Percentiles rank a stretch among this genome's conserved stretches.
Conservation (phyloP, 2,113 vertebrate species). For the Serinus canaria region DNA sequence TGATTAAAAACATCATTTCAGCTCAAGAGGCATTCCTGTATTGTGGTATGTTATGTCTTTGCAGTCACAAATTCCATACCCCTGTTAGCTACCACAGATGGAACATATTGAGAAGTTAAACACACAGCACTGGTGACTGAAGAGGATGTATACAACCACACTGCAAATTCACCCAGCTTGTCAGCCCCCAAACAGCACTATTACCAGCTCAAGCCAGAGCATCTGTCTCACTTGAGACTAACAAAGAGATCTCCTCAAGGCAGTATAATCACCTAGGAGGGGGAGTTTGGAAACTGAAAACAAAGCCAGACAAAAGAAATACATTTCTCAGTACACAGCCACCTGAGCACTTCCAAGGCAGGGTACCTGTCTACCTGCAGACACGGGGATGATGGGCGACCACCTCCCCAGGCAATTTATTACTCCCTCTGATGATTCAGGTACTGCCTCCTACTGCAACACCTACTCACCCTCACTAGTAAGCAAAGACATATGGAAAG, state of each 20-base stretch:
- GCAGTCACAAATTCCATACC: conserved; percentile 45
- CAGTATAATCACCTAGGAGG: background rate
- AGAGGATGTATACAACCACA: conserved; percentile 37
- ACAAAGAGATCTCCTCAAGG: background rate
- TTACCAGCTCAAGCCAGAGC: conserved; percentile 49
- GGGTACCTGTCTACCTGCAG: background rate
- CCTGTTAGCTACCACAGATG: conserved; percentile 45
- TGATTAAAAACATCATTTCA: conserved; percentile 58
- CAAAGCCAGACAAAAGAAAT: background rate
- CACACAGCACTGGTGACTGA: conserved; percentile 31
- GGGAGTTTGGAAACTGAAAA: background rate
- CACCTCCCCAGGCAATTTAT: background rate
- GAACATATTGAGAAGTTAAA: conserved; percentile 49
- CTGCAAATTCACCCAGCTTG: conserved; percentile 48
- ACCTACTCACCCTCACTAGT: conserved; percentile 56
- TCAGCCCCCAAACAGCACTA: conserved; percentile 44
- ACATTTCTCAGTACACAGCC: background rate
- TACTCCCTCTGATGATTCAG: conserved; percentile 58
- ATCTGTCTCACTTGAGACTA: conserved; percentile 42
- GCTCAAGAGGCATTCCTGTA: conserved; percentile 46
- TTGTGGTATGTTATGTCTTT: conserved; percentile 33
- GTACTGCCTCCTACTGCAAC: conserved; percentile 58
- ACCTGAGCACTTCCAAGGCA: background rate
- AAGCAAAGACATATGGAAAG: conserved; percentile 68
- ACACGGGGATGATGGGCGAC: background rate